phyloP scores from a whole-genome alignment of 2,888 invertebrate species.

The Hymenopus coronatus region DNA sequence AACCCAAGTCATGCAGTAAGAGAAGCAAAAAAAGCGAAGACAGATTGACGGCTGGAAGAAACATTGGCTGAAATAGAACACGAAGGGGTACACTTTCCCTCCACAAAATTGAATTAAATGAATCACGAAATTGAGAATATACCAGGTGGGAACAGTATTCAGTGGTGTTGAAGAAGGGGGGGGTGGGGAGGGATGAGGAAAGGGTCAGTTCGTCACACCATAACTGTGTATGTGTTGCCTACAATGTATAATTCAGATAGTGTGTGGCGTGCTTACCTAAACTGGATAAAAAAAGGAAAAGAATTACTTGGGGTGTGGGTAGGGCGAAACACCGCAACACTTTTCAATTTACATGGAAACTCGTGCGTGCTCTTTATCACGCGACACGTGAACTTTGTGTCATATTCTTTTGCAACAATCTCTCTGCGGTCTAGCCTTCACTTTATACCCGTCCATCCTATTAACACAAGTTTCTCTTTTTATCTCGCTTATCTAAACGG shows the following conservation, averaged over 20 bases:
- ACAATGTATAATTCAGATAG: conserved; percentile 18
- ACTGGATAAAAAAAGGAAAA: not conserved
- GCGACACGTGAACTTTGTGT: conserved; percentile 25
- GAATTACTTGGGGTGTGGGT: not conserved
- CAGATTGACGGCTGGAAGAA: not conserved
- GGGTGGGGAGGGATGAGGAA: not conserved
- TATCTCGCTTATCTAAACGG: not conserved
- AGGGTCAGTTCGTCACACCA: not conserved
- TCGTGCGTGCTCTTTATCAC: conserved; percentile 24
- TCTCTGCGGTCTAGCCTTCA: not conserved
- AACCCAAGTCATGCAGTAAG: not conserved
- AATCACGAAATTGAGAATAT: conserved; percentile 1
- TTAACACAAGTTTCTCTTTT: not conserved
- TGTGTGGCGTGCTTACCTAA: not conserved
- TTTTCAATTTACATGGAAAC: conserved; percentile 29
- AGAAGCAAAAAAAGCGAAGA: not conserved
- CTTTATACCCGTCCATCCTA: not conserved
- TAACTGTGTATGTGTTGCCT: not conserved
- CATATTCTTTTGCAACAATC: not conserved
- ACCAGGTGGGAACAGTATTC: not conserved
- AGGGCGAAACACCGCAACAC: conserved; percentile 13
- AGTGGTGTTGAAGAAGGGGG: not conserved
- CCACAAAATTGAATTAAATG: conserved; percentile 11
- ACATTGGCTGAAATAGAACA: not conserved
- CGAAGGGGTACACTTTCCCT: not conserved